Evolutionary conservation across 2,797 vertebrate species (phyloP), one percentile per base, ranked within the genome.

Genomic region (Lycodopsis pacificus): DNA sequence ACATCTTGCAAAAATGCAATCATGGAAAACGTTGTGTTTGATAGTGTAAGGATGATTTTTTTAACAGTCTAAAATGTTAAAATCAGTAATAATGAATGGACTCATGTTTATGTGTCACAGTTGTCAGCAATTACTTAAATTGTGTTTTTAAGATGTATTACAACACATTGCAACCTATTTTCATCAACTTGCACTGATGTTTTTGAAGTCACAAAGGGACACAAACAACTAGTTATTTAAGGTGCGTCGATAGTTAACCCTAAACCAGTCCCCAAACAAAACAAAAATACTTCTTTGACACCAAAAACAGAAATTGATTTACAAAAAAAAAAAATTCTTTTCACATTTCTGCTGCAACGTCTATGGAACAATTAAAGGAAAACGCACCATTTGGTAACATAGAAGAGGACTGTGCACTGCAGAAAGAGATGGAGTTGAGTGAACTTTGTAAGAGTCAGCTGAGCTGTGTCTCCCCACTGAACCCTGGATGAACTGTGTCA

Each of bases 401-500:
- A 44, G 27, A 4, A 13, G 38, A 77, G 40, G 61, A 34, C 46
- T 3, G 12, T 5, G 2, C 15, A 27, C 25, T 34, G 51, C 40
- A 65, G 22, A 25, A 42, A 65, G 51, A 63, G 40, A n/a, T 48
- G 30, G 61, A 58, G 13, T 10, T 58, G 53, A 51, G 44, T 25
- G 34, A 20, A 44, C 65, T 61, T 32, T 68, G 22, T 17, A 3
- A 22, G 53, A 58, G 27, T 51, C 20, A 20, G 58, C 67, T 48
- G 49, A 38, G 40, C 59, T 64, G 40, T n/a, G 34, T 20, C 14
- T 66, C 44, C 58, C 34, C 17, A 19, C 54, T 71, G 53, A 71
- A 71, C 62, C 17, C 54, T 62, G 5, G n/a, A 54, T 66, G 69
- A 72, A 66, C 76, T 9, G 38, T 7, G 34, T 65, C 51, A 71